phyloP scores from a whole-genome alignment of 2,888 invertebrate species.

The Clusia tigrina region DNA sequence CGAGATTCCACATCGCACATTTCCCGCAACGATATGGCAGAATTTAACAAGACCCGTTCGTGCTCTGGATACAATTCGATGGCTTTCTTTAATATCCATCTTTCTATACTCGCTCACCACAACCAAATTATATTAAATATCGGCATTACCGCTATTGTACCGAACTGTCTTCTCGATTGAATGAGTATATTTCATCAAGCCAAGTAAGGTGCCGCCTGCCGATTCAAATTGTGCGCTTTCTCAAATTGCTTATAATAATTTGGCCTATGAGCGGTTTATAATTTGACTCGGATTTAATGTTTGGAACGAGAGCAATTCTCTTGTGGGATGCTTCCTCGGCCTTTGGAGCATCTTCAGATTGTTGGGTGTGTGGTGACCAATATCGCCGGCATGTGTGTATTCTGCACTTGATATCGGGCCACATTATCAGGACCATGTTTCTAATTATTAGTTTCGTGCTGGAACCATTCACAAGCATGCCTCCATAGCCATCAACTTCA shows the following conservation, averaged over 20 bases:
- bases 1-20: slow-evolving; percentile 81
- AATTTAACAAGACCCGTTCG: slow-evolving; percentile 92
- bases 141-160: slow-evolving; percentile 93
- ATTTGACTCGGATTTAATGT: slow-evolving; percentile 91
- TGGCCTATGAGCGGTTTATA: slow-evolving; percentile 96
- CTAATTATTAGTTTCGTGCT: no score
- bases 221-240: slow-evolving; percentile 92
- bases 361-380: no score
- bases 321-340: no score
- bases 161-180: slow-evolving; percentile 87
- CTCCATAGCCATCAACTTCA: no score
- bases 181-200: slow-evolving; percentile 95
- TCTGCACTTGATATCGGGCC: no score
- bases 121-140: slow-evolving; percentile 94
- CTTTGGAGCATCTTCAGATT: no score
- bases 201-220: slow-evolving; percentile 95
- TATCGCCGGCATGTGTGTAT: no score
- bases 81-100: slow-evolving; percentile 90
- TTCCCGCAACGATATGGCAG: slow-evolving; percentile 92
- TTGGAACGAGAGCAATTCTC: slow-evolving; percentile 86
- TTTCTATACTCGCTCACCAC: slow-evolving; percentile 93
- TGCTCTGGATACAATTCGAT: slow-evolving; percentile 93
- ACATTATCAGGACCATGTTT: no score
- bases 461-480: no score
- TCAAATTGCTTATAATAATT: slow-evolving; percentile 91